phyloP scores from a whole-genome alignment of 2,797 vertebrate genomes.

The Melanotaenia boesemani region DNA sequence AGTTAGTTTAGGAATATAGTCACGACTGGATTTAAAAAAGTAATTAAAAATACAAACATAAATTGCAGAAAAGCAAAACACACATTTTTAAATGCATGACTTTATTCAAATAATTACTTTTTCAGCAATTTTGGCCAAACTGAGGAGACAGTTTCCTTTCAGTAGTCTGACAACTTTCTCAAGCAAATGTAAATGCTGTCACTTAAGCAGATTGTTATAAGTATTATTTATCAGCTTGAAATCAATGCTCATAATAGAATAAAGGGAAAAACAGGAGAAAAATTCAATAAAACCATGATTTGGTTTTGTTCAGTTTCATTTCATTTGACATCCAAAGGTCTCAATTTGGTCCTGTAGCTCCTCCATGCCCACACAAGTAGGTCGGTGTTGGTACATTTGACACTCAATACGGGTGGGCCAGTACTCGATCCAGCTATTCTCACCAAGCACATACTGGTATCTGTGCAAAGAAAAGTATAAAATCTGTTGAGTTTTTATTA shows the following conservation, averaged over 20 bases:
- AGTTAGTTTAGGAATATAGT: no score
- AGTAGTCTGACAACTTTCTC: neutral
- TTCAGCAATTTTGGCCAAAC: neutral
- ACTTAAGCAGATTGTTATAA: no score
- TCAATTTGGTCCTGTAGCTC: neutral
- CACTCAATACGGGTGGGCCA: conserved; percentile 59
- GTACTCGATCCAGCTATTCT: conserved; percentile 68
- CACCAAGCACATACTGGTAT: conserved; percentile 32
- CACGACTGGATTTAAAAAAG: no score
- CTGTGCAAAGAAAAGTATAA: neutral
- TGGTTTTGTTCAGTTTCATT: neutral
- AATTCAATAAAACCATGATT: no score
- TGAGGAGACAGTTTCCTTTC: neutral
- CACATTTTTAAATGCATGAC: neutral
- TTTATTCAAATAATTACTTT: neutral
- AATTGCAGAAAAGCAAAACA: neutral
- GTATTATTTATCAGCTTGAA: neutral
- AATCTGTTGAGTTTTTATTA: neutral
- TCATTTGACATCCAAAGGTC: conserved; percentile 27
- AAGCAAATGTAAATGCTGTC: neutral
- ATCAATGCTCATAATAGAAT: no score
- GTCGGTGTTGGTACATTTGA: neutral
- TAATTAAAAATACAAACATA: no score
- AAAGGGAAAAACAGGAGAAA: no score
- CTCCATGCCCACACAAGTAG: conserved; percentile 39